These are phyloP conservation scores for Scomberomorus guttatus DNA, from an alignment of 2,797 vertebrate genomes.

Conservation along the genomic window DNA sequence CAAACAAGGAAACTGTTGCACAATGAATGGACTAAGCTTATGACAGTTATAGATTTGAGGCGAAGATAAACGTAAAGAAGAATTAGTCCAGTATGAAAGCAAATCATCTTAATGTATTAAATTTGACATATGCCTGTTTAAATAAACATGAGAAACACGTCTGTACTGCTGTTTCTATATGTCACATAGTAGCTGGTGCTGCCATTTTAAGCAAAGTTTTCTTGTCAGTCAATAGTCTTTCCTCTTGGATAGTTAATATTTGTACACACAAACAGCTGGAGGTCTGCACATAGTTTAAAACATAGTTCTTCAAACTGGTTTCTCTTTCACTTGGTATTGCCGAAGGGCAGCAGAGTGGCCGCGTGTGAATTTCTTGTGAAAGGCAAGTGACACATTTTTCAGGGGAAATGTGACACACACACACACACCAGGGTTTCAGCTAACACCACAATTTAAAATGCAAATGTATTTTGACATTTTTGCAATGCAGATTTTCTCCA, in stretches of 20 bases:
- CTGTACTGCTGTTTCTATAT: background rate
- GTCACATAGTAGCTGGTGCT: no score
- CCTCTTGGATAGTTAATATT: conserved; percentile 15
- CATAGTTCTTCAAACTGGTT: conserved; percentile 33
- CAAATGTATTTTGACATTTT: background rate
- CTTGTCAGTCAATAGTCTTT: background rate
- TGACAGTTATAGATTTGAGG: background rate
- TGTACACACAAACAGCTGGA: conserved; percentile 48
- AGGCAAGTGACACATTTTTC: background rate
- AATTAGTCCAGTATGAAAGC: background rate
- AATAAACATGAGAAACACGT: conserved; percentile 43
- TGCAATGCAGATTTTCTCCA: background rate
- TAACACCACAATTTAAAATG: background rate
- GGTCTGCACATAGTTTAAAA: conserved; percentile 29
- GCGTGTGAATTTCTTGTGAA: background rate
- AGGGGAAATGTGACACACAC: background rate
- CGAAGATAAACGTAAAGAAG: background rate
- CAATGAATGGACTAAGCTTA: background rate
- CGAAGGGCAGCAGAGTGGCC: background rate
- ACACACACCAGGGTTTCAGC: background rate
- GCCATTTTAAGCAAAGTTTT: no score
- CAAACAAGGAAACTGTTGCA: conserved; percentile 26
- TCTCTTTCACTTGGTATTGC: background rate
- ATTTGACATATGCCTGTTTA: background rate
- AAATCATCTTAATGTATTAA: background rate